Conservation (phyloP, 2,113 vertebrate genomes). For the Dicerorhinus sumatrensis region DNA sequence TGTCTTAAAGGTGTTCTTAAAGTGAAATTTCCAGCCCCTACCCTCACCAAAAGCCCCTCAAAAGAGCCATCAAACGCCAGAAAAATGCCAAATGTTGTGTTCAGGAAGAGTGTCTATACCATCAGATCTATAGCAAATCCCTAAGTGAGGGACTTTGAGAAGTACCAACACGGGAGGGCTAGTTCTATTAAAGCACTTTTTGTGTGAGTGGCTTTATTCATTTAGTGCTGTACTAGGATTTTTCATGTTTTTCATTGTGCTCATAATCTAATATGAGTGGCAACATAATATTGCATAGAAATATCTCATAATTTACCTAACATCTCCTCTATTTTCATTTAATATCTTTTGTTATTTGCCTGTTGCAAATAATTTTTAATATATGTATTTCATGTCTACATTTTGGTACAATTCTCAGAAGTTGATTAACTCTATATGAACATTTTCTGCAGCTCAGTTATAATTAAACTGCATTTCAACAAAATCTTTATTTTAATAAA, state of each 20-base stretch:
- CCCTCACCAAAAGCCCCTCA: neutral
- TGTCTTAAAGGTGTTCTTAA: neutral
- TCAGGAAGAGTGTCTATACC: neutral
- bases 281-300: neutral
- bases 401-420: neutral
- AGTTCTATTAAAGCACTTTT: neutral
- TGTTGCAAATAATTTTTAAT: slow-evolving; percentile 5
- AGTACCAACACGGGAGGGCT: neutral
- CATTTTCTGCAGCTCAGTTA: neutral
- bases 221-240: neutral
- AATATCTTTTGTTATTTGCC: neutral
- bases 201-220: neutral
- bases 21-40: neutral
- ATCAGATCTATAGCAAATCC: neutral
- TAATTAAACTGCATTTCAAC: neutral
- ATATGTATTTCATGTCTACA: neutral
- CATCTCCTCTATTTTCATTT: neutral
- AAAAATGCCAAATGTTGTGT: neutral
- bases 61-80: neutral
- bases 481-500: neutral
- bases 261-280: neutral
- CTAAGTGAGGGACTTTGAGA: neutral
- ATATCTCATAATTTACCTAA: neutral
- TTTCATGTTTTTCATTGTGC: neutral
- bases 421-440: neutral